Base-by-base conservation (phyloP, 2,888 invertebrate species). In the Marasmarcha lunaedactyla region DNA sequence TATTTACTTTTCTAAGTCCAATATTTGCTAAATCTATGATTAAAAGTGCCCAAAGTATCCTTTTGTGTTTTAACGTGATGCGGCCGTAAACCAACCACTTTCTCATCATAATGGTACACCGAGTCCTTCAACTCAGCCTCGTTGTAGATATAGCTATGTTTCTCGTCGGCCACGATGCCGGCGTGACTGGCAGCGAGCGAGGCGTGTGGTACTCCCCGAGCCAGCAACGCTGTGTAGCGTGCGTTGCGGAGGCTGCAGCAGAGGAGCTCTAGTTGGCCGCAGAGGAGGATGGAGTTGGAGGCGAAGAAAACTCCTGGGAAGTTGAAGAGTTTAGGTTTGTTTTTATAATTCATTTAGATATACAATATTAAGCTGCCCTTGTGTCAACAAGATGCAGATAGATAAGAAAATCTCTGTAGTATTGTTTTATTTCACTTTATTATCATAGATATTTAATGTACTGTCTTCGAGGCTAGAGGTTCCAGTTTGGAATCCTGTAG, bases 231-330 rank as follows among this genome's bases (percentile, higher is more conserved):
- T 0, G 79, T 71, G 52, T 62, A 73, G 1, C 77, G 65, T 1
- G 51, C 59, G 46, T 81, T 81, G 26, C 78, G 65, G 0, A 79
- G 52, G 25, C 72, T 68, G 48, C 79, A 81, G 53, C 78, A 78
- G 0, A 78, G 43, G 0, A 81, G 43, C 38, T 81, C 81, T n/a
- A 79, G 43, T 50, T 81, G 81, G 0, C 81, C 81, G 52, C 81
- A 81, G 25, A 81, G 59, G 1, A 81, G 46, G 38, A 79, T 77
- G 0, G 77, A 62, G 45, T 74, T 74, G 1, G 63, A 54, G 0
- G 72, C 77, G 50, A 76, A 79, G 44, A 78, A 72, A 30, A 78
- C 76, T 12, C 79, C 81, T 79, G 48, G 34, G 14, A 37, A 11
- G 1, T 35, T 15, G 30, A 35, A 41, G 33, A 15, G 14, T 10